These are phyloP conservation scores for Colletes gigas DNA, from an alignment of 1,140 invertebrate genomes.

Conservation along the genomic window DNA sequence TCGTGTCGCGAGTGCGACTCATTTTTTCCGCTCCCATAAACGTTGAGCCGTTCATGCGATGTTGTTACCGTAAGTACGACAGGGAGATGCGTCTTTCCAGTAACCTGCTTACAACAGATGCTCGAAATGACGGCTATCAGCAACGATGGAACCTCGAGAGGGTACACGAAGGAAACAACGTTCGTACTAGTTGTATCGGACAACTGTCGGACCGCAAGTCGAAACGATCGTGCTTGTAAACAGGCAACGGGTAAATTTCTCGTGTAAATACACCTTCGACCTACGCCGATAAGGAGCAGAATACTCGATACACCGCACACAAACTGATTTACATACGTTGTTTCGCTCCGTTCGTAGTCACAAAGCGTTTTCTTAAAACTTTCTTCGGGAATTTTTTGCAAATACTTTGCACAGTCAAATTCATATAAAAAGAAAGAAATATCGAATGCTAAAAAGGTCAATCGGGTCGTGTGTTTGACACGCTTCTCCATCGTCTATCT, in stretches of 20 bases:
- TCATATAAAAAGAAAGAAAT: too few relatives aligned
- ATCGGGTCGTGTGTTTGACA: too few relatives aligned
- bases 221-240: too few relatives aligned
- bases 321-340: too few relatives aligned
- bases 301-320: too few relatives aligned
- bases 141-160: neutral
- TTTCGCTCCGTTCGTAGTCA: too few relatives aligned
- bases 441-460: too few relatives aligned
- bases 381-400: too few relatives aligned
- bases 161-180: neutral
- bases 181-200: neutral
- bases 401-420: too few relatives aligned
- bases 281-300: too few relatives aligned
- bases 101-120: slow-evolving; percentile 22
- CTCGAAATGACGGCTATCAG: slow-evolving; percentile 5
- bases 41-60: neutral
- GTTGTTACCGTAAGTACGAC: neutral
- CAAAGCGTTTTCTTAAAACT: too few relatives aligned
- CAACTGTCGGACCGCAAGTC: neutral
- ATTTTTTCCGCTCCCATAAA: neutral
- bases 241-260: neutral
- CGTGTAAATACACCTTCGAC: slow-evolving; percentile 1
- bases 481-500: too few relatives aligned
- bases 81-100: neutral
- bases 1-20: neutral